Conservation (phyloP, 2,113 vertebrate genomes). For the Antechinus flavipes region DNA sequence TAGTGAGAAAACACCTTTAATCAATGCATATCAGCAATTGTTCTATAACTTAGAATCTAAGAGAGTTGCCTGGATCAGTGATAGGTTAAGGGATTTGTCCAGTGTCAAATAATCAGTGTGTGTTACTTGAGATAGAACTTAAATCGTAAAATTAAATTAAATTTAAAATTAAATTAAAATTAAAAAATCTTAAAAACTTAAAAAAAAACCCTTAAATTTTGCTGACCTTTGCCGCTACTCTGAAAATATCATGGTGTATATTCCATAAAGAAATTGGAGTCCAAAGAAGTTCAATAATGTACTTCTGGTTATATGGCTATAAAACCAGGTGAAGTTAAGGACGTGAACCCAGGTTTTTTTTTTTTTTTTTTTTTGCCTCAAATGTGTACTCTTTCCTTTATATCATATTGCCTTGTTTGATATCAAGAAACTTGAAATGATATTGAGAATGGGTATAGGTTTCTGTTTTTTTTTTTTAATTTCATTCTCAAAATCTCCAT, state of each 20-base stretch:
- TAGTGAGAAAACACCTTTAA: background rate
- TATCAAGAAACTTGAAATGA: background rate
- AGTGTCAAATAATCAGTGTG: background rate
- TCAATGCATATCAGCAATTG: background rate
- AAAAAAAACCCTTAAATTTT: no score
- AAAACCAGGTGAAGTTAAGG: background rate
- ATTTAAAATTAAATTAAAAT: no score
- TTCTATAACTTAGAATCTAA: background rate
- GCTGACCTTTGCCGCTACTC: background rate
- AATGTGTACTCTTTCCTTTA: background rate
- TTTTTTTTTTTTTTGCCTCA: background rate
- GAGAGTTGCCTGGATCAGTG: background rate
- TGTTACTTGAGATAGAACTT: background rate
- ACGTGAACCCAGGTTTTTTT: background rate
- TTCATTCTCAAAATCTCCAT: background rate
- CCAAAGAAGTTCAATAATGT: background rate
- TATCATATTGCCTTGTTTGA: background rate
- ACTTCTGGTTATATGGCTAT: background rate
- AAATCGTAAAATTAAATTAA: no score
- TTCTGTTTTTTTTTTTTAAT: background rate
- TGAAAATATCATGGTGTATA: background rate
- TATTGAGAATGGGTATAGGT: background rate
- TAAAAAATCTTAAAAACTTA: no score
- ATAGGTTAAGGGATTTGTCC: background rate
- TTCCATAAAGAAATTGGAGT: slow-evolving; percentile 12